phyloP scores from a whole-genome alignment of 2,888 invertebrate species.

The Globia sparganii region DNA sequence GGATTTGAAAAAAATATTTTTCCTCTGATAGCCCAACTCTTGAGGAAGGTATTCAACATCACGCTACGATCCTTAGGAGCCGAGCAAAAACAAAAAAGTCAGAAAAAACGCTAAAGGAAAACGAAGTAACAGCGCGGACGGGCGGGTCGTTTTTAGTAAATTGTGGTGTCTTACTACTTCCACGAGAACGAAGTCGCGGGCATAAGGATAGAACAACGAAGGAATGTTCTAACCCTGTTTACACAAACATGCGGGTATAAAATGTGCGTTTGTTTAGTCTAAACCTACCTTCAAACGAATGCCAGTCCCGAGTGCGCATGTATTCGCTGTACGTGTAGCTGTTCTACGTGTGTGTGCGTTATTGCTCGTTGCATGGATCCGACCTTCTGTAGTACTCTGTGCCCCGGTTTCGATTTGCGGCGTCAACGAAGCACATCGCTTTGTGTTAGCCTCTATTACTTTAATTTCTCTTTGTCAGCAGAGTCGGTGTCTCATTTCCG shows the following conservation, averaged over 20 bases:
- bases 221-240: neutral
- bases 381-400: conserved; percentile 18
- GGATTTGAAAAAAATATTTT: no score
- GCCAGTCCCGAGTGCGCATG: neutral
- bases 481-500: conserved; percentile 58
- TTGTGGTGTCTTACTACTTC: neutral
- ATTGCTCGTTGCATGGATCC: neutral
- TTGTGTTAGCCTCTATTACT: conserved; percentile 64
- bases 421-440: conserved; percentile 57
- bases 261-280: neutral
- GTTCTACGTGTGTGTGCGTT: neutral
- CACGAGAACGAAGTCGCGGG: neutral
- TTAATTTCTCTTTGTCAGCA: conserved; percentile 70
- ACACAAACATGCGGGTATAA: neutral
- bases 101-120: neutral
- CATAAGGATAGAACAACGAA: neutral
- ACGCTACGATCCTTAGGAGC: no score
- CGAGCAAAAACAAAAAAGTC: neutral
- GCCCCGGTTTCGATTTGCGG: conserved; percentile 74
- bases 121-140: neutral
- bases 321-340: neutral
- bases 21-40: no score
- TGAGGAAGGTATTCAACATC: no score
- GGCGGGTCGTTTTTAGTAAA: neutral
- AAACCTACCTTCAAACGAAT: neutral